Evolutionary conservation across 2,797 vertebrate genomes (phyloP).

Genomic region (Apogon hyalosoma): DNA sequence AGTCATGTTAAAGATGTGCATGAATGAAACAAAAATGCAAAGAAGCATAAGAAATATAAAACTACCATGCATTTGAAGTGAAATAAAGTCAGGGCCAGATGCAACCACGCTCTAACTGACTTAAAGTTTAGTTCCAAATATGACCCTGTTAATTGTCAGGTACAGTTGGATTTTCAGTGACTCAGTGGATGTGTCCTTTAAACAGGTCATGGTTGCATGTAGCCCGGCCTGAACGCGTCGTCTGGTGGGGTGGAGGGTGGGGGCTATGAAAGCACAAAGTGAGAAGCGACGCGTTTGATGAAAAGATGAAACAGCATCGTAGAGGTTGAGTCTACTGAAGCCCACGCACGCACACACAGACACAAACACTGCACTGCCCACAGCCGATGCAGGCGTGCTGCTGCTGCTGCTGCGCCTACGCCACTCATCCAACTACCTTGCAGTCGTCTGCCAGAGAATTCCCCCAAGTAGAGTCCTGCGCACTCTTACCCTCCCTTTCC

Average conservation of each 20-base stretch:
- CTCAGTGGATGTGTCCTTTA: neutral
- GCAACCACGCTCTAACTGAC: slow-evolving; percentile 64
- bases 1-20: neutral
- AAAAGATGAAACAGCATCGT: slow-evolving; percentile 59
- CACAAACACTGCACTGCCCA: slow-evolving; percentile 43
- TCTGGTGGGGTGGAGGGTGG: slow-evolving; percentile 30
- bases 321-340: slow-evolving; percentile 49
- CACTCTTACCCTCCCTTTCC: slow-evolving; percentile 83
- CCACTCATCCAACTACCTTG: slow-evolving; percentile 85
- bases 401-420: slow-evolving; percentile 7
- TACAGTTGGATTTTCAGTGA: slow-evolving; percentile 25
- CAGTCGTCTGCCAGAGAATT: slow-evolving; percentile 85
- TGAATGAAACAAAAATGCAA: slow-evolving; percentile 36
- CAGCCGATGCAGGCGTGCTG: slow-evolving; percentile 40
- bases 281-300: slow-evolving; percentile 42
- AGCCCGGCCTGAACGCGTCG: slow-evolving; percentile 31
- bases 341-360: slow-evolving; percentile 55
- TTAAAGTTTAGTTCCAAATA: slow-evolving; percentile 15
- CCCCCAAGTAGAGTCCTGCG: slow-evolving; percentile 85
- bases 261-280: slow-evolving; percentile 44
- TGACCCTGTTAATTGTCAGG: slow-evolving; percentile 2
- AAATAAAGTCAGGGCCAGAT: slow-evolving; percentile 59
- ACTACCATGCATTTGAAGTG: slow-evolving; percentile 43
- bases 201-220: slow-evolving; percentile 72
- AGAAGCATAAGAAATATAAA: slow-evolving; percentile 31